Conservation (phyloP, 2,888 invertebrate genomes). For the Cephalotes varians region DNA sequence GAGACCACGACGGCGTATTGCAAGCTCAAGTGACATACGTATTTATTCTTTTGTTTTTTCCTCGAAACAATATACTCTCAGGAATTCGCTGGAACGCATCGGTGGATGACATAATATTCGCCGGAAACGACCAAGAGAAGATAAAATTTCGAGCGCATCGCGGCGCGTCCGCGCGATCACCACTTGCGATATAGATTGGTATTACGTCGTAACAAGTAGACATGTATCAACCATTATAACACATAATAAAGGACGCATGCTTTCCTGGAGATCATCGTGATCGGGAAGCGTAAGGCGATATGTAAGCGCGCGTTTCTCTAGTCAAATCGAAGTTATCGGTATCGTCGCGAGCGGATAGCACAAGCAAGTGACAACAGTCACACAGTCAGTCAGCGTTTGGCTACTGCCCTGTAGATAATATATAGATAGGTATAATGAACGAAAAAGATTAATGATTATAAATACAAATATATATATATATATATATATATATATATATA, state of each 20-base stretch:
- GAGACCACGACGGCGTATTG: neutral
- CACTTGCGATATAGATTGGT: conserved; percentile 22
- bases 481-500: conserved; percentile 66
- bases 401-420: conserved; percentile 81
- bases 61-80: conserved; percentile 35
- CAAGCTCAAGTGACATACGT: conserved; percentile 23
- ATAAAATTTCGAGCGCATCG: conserved; percentile 41
- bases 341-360: conserved; percentile 63
- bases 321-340: conserved; percentile 50
- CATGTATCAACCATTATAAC: conserved; percentile 25
- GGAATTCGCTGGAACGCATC: conserved; percentile 7
- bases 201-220: conserved; percentile 32
- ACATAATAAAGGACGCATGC: conserved; percentile 24
- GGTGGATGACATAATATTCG: neutral
- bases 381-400: conserved; percentile 78
- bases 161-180: conserved; percentile 35
- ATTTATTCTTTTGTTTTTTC: neutral
- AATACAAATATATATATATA: conserved; percentile 67
- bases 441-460: conserved; percentile 66
- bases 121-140: conserved; percentile 36
- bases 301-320: conserved; percentile 44
- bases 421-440: conserved; percentile 77
- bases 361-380: conserved; percentile 65
- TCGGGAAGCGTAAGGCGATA: neutral
- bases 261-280: conserved; percentile 22